Conservation (phyloP, 2,888 invertebrate genomes). For the Machimus rusticus region DNA sequence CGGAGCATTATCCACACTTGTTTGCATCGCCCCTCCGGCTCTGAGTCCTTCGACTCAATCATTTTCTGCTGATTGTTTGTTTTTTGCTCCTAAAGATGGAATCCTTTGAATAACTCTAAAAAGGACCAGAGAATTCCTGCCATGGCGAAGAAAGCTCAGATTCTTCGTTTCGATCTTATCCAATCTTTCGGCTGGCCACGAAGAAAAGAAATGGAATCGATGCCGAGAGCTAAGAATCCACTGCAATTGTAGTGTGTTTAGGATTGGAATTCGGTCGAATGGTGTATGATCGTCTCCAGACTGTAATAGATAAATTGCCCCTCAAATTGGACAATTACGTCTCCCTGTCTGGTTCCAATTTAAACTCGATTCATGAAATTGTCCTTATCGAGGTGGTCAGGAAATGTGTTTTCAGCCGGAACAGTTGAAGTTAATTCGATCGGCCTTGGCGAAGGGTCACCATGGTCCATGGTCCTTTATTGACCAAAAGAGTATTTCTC, state of each 20-base stretch:
- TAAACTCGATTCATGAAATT: constrained; percentile 47
- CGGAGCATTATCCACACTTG: constrained; percentile 29
- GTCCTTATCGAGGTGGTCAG: constrained; percentile 42
- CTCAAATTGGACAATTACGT: constrained; percentile 46
- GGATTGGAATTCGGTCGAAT: constrained; percentile 41
- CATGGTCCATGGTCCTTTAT: constrained; percentile 13
- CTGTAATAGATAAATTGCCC: constrained; percentile 42
- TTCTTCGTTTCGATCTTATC: background rate
- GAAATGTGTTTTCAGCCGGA: constrained; percentile 46
- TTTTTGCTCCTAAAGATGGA: constrained; percentile 24
- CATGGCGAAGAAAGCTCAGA: background rate
- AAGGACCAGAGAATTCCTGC: constrained; percentile 15
- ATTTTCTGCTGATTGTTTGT: constrained; percentile 32
- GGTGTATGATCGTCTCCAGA: constrained; percentile 32
- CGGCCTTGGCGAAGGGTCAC: constrained; percentile 33
- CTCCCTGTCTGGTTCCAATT: constrained; percentile 42
- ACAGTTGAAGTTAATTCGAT: constrained; percentile 41
- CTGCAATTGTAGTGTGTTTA: constrained; percentile 45
- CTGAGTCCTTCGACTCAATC: constrained; percentile 11
- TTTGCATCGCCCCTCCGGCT: constrained; percentile 9
- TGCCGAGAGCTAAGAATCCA: constrained; percentile 32
- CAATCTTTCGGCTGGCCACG: background rate
- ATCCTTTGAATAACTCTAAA: constrained; percentile 26
- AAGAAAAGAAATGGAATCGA: constrained; percentile 2
- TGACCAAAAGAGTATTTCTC: constrained; percentile 36